A percentile compares a stretch with the other conserved stretches of the same genome.
Conservation (phyloP, 2,113 vertebrate genomes). For the Platysternon megacephalum region DNA sequence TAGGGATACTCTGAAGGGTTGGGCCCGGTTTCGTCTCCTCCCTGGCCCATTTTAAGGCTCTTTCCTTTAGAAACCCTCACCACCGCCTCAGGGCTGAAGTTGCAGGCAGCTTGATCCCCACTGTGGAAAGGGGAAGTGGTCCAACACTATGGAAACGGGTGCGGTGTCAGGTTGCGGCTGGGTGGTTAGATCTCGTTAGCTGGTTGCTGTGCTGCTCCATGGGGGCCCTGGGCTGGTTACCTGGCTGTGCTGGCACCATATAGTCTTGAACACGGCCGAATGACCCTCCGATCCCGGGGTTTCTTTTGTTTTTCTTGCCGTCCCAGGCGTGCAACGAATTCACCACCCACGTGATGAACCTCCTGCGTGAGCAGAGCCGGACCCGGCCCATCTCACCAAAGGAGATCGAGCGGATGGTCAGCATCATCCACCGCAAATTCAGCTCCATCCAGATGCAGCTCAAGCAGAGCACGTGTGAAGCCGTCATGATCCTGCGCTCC, state of each 20-base stretch:
- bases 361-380: slow-evolving; percentile 95
- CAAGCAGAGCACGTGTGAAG: slow-evolving; percentile 98
- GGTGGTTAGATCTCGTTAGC: background rate
- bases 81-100: background rate
- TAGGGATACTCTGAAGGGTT: background rate
- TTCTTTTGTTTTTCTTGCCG: slow-evolving; percentile 57
- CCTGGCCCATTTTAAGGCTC: background rate
- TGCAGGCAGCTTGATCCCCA: background rate
- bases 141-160: background rate
- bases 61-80: background rate
- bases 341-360: slow-evolving; percentile 99
- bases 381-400: slow-evolving; percentile 97
- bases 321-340: slow-evolving; percentile 96
- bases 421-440: slow-evolving; percentile 99
- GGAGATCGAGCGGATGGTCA: slow-evolving; percentile 98
- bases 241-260: background rate
- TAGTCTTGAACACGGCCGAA: fast-evolving
- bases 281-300: slow-evolving; percentile 46
- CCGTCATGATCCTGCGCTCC: slow-evolving; percentile 98
- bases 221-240: fast-evolving
- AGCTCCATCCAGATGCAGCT: slow-evolving; percentile 99
- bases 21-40: background rate
- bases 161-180: too few relatives aligned
- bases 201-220: background rate
- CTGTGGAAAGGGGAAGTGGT: background rate